Base-by-base conservation (phyloP, 2,888 invertebrate genomes). In the Trichacis sp. region DNA sequence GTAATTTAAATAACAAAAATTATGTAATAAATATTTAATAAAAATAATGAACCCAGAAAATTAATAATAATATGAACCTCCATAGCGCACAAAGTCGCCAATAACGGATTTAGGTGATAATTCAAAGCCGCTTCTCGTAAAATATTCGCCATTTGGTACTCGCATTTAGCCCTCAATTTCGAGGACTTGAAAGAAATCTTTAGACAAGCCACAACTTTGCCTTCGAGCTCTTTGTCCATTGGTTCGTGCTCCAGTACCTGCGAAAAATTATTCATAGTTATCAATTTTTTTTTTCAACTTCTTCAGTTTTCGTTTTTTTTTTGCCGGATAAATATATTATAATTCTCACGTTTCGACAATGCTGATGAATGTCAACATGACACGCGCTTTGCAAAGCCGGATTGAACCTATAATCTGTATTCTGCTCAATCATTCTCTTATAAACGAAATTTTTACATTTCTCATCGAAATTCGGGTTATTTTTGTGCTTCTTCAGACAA, bases 61-160 rank as follows among this genome's bases (percentile, higher is more conserved):
- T 11, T 14, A n/a, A n/a, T n/a, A n/a, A n/a, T n/a, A n/a, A 19
- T 11, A 61, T 87, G 74, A 87, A 90, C 89, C 85, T 90, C 90
- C n/a, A 79, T 73, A 66, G 86, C 84, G 81, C 98, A 98, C 55
- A 95, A 89, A 53, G 91, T 90, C 62, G 92, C 90, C 29, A 98
- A 87, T 42, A 95, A 85, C 1, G 97, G 96, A 87, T 98, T 96
- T 59, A 97, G 87, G 74, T 94, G 91, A 79, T 96, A 93, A 85
- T 98, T 96, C 29, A 96, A 85, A 11, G 97, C 97, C 75, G 95
- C 93, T 74, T 96, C 95, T 77, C 93, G 90, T 53, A 97, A 87
- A 47, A 96, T 90, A 71, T 88, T 89, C 0, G 92, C 90, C 85
- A 97, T 89, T 85, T 96, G 93, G 75, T 91, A 89, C 76, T 94